Percentiles rank a stretch among this genome's conserved stretches.
phyloP scores from a whole-genome alignment of 2,113 vertebrate genomes.

The Dipodomys merriami region DNA sequence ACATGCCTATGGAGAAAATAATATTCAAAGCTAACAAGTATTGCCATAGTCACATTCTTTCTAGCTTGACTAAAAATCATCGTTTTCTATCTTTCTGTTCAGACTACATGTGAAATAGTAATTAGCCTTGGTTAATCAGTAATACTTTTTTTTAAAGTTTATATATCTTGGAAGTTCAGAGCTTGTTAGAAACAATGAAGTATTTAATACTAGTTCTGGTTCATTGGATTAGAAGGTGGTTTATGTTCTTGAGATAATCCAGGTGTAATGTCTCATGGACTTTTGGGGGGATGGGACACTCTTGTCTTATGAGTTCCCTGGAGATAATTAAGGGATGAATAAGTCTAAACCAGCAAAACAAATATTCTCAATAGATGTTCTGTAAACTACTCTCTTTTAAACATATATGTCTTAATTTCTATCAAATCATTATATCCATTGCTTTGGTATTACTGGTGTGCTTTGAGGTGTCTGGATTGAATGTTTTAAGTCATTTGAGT shows the following conservation, averaged over 20 bases:
- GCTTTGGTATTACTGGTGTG: neutral
- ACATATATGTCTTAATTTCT: neutral
- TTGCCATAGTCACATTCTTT: neutral
- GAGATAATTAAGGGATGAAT: neutral
- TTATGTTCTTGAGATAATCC: neutral
- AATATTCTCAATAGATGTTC: neutral
- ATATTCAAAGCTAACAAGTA: neutral
- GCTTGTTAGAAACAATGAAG: neutral
- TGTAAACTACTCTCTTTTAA: neutral
- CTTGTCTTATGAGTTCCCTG: neutral
- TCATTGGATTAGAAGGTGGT: neutral
- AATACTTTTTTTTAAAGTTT: neutral
- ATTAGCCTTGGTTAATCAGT: neutral
- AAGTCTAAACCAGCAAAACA: neutral
- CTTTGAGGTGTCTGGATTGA: neutral
- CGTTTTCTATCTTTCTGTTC: conserved; percentile 3
- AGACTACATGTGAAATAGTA: neutral
- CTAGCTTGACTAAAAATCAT: neutral
- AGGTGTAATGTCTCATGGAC: neutral
- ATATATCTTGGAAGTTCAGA: neutral
- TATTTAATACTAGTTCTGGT: neutral
- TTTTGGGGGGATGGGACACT: accelerated
- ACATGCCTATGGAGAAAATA: neutral
- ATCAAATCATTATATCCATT: neutral
- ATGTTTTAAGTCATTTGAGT: neutral